These are phyloP conservation scores for Psammodynastes pulverulentus DNA, from an alignment of 2,113 vertebrate species.

Conservation along the genomic window DNA sequence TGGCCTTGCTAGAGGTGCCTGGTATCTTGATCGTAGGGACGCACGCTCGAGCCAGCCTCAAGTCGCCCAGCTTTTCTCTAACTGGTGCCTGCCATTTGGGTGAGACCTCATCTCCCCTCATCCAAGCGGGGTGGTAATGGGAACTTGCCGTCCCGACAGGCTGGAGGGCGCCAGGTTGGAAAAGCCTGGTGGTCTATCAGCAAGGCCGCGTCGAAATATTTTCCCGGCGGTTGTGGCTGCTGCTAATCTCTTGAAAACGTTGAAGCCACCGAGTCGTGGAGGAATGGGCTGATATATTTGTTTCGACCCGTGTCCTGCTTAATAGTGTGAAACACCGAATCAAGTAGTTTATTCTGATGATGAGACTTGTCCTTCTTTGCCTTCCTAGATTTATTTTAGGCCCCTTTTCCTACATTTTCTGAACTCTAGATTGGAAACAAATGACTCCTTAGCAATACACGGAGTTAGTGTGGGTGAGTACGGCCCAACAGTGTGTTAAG, in stretches of 20 bases:
- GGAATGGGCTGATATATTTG: background rate
- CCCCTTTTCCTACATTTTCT: background rate
- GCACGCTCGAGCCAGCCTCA: background rate
- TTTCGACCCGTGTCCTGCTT: background rate
- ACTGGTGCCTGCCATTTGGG: background rate
- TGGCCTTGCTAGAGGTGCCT: background rate
- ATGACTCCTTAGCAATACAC: background rate
- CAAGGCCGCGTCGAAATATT: background rate
- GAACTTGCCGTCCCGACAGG: background rate
- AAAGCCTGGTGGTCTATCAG: background rate
- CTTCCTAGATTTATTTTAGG: background rate
- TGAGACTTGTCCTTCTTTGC: background rate
- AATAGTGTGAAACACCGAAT: background rate
- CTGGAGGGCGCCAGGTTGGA: background rate
- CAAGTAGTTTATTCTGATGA: background rate
- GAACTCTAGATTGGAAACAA: background rate
- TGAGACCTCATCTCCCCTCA: background rate
- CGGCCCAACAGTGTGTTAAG: background rate
- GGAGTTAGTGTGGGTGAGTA: background rate
- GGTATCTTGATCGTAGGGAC: background rate
- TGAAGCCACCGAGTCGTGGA: background rate
- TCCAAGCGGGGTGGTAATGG: background rate
- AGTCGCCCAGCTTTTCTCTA: background rate
- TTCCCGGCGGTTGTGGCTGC: background rate
- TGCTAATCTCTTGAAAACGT: background rate